Conservation (phyloP, 2,888 invertebrate species). For the Drosophila putrida region DNA sequence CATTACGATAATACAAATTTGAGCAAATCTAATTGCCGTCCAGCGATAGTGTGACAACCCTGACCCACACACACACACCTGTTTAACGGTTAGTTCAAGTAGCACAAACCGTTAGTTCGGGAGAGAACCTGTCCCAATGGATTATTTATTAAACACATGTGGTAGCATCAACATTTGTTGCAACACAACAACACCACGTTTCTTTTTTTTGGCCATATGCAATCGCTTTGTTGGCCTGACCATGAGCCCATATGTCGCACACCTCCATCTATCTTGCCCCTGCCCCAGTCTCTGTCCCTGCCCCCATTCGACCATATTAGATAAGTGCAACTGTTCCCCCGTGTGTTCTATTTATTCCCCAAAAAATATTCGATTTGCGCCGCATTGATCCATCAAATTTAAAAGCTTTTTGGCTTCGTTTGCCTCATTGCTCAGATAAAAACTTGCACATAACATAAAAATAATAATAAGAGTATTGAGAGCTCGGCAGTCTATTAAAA, state of each 20-base stretch:
- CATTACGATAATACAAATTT: slow-evolving; percentile 15
- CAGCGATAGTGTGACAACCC: slow-evolving; percentile 8
- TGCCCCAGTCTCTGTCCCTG: not conserved
- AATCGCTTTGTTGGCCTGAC: slow-evolving; percentile 42
- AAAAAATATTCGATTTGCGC: slow-evolving; percentile 32
- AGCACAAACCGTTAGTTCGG: not conserved
- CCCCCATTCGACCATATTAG: slow-evolving; percentile 24
- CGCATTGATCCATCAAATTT: slow-evolving; percentile 65
- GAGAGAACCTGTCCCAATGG: slow-evolving; percentile 66
- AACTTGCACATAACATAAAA: slow-evolving; percentile 9
- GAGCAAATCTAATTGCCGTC: too few species aligned
- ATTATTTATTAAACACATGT: slow-evolving; percentile 54
- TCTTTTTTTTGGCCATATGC: slow-evolving; percentile 40
- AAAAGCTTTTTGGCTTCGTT: slow-evolving; percentile 58
- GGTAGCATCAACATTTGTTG: slow-evolving; percentile 11
- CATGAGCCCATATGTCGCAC: slow-evolving; percentile 68
- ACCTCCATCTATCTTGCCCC: not conserved
- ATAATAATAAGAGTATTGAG: slow-evolving; percentile 6
- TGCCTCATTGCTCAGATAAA: slow-evolving; percentile 40
- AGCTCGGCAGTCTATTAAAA: not conserved
- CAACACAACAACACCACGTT: not conserved
- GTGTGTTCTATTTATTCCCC: slow-evolving; percentile 27
- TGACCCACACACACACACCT: slow-evolving; percentile 14
- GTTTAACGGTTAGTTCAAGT: slow-evolving; percentile 1
- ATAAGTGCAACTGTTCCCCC: slow-evolving; percentile 49